Conservation (phyloP, 2,113 vertebrate genomes). For the Rafetus swinhoei region DNA sequence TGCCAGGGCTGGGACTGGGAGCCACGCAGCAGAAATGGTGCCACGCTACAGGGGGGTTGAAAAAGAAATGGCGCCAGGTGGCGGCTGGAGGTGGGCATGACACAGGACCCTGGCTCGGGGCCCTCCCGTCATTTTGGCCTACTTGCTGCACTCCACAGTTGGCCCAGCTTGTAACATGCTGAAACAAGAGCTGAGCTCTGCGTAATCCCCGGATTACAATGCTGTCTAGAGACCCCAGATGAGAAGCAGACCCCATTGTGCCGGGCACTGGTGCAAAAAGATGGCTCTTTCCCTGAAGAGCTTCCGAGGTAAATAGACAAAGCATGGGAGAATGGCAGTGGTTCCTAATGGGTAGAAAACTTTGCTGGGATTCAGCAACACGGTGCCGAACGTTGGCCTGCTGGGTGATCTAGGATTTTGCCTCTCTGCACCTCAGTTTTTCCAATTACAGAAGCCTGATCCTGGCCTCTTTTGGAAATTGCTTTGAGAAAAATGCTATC, state of each 20-base stretch:
- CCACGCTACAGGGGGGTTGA: neutral
- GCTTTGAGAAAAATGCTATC: neutral
- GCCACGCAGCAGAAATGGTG: neutral
- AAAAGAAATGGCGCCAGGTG: rapidly evolving
- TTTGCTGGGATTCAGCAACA: neutral
- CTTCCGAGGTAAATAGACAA: neutral
- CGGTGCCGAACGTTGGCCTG: neutral
- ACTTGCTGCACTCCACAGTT: neutral
- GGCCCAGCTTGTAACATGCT: rapidly evolving
- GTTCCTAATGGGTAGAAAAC: neutral
- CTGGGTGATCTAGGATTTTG: neutral
- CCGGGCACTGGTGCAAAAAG: rapidly evolving
- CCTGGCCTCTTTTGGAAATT: neutral
- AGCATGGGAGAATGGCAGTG: neutral
- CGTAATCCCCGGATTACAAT: neutral
- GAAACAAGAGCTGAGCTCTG: no score
- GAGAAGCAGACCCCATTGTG: rapidly evolving
- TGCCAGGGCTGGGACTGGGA: conserved; percentile 38
- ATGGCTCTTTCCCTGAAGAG: neutral
- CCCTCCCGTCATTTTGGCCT: rapidly evolving
- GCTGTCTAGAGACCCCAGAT: neutral
- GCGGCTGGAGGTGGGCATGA: neutral
- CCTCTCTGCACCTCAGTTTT: neutral
- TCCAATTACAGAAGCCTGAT: neutral
- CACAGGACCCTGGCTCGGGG: rapidly evolving